Percentiles rank a stretch among this genome's conserved stretches.
These are phyloP conservation scores for Drosophila barbarae DNA, from an alignment of 2,888 invertebrate genomes.

Conservation along the genomic window DNA sequence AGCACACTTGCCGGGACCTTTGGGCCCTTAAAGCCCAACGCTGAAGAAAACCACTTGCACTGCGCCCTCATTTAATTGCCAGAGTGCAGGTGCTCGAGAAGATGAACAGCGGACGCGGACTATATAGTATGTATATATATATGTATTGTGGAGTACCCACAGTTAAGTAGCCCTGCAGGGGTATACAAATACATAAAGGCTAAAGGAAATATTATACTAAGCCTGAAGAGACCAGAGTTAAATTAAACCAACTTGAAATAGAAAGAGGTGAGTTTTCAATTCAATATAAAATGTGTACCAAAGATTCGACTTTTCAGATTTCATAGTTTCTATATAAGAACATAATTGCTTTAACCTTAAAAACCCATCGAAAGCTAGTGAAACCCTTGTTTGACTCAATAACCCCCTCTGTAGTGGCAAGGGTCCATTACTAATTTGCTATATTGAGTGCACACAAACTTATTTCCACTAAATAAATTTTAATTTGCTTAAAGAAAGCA, in stretches of 20 bases:
- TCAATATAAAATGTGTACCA: neutral
- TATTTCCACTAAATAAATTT: conserved; percentile 57
- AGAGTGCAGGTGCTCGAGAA: conserved; percentile 24
- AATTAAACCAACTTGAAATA: neutral
- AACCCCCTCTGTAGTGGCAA: neutral
- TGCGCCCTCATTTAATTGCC: conserved; percentile 39
- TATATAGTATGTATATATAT: neutral
- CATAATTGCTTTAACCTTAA: neutral
- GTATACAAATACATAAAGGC: neutral
- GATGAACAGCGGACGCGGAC: conserved; percentile 9
- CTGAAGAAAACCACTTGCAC: conserved; percentile 31
- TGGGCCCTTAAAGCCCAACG: conserved; percentile 19
- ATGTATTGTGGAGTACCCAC: conserved; percentile 9
- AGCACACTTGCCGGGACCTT: conserved; percentile 42
- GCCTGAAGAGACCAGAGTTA: neutral
- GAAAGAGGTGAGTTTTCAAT: neutral
- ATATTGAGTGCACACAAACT: conserved; percentile 38
- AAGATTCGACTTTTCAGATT: too few species aligned
- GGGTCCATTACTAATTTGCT: conserved; percentile 26
- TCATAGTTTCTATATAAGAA: too few species aligned
- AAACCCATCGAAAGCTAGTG: neutral
- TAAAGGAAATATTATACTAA: neutral
- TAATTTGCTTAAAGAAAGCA: conserved; percentile 42
- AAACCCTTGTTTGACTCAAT: neutral
- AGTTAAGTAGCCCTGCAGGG: conserved; percentile 13